phyloP scores from a whole-genome alignment of 2,888 invertebrate species.

The Brassicogethes aeneus region DNA sequence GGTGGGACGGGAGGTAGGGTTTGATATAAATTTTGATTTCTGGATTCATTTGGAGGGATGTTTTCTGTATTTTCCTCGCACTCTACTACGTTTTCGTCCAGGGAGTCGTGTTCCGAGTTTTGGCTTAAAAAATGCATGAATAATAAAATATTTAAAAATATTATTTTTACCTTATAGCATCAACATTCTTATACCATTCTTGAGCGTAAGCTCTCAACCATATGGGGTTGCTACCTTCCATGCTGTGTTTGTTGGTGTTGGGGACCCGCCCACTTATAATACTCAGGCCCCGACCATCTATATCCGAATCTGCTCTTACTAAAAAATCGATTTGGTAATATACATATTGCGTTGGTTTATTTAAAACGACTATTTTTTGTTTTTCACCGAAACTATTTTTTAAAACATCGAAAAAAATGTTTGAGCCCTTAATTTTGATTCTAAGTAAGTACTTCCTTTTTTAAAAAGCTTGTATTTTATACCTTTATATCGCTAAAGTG shows the following conservation, averaged over 20 bases:
- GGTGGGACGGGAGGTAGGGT: conserved; percentile 44
- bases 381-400: too few relatives aligned
- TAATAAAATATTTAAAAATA: conserved; percentile 3
- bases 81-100: conserved; percentile 74
- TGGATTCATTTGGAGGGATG: conserved; percentile 45
- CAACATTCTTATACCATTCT: conserved; percentile 84
- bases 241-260: conserved; percentile 89
- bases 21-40: conserved; percentile 60
- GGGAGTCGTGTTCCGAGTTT: conserved; percentile 66
- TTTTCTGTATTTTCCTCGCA: conserved; percentile 43
- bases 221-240: conserved; percentile 88
- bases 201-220: conserved; percentile 93
- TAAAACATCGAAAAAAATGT: too few relatives aligned
- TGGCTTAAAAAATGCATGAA: conserved; percentile 43
- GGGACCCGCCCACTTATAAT: conserved; percentile 72
- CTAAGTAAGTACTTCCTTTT: too few relatives aligned
- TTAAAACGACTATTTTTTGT: too few relatives aligned
- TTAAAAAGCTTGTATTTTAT: too few relatives aligned
- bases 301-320: conserved; percentile 47
- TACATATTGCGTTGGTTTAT: too few relatives aligned
- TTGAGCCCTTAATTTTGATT: too few relatives aligned
- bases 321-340: too few relatives aligned
- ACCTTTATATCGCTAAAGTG: too few relatives aligned
- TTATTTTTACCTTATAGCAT: conserved; percentile 58
- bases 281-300: conserved; percentile 41